These are phyloP conservation scores for Pyrgilauda ruficollis DNA, from an alignment of 2,113 vertebrate genomes.

Conservation along the genomic window DNA sequence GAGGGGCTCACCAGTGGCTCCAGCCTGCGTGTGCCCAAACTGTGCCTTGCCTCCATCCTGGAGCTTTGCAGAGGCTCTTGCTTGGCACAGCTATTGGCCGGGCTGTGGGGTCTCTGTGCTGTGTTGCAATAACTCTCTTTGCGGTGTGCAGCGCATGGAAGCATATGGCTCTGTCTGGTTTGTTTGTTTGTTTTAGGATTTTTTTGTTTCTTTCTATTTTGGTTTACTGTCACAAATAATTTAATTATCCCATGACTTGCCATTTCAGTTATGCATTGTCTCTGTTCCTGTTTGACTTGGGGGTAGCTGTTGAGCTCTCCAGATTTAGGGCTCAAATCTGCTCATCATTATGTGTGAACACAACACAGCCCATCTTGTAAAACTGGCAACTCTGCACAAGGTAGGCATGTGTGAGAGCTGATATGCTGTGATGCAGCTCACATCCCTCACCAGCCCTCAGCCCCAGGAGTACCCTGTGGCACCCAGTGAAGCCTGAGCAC, in stretches of 20 bases:
- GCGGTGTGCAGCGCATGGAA: neutral
- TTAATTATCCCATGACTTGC: constrained; percentile 70
- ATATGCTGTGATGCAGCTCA: neutral
- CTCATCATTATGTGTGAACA: constrained; percentile 45
- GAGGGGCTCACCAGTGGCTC: neutral
- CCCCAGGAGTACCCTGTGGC: neutral
- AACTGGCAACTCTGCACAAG: neutral
- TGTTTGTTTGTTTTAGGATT: constrained; percentile 67
- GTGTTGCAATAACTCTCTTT: neutral
- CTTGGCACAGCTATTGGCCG: accelerated
- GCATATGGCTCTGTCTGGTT: constrained; percentile 68
- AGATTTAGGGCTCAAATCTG: constrained; percentile 66
- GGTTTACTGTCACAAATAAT: constrained; percentile 73
- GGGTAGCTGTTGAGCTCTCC: constrained; percentile 66
- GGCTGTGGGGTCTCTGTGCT: neutral
- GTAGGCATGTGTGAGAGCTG: neutral
- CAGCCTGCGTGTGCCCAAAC: accelerated
- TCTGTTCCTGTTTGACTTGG: constrained; percentile 68
- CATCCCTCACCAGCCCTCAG: accelerated
- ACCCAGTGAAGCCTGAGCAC: neutral
- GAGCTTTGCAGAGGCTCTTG: accelerated
- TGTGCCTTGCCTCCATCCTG: accelerated
- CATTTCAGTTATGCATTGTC: constrained; percentile 71
- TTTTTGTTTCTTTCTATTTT: constrained; percentile 73
- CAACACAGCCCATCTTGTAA: neutral